phyloP scores from a whole-genome alignment of 37 sponge, comb jelly and placozoan genomes.

The Dysidea cf. avara region DNA sequence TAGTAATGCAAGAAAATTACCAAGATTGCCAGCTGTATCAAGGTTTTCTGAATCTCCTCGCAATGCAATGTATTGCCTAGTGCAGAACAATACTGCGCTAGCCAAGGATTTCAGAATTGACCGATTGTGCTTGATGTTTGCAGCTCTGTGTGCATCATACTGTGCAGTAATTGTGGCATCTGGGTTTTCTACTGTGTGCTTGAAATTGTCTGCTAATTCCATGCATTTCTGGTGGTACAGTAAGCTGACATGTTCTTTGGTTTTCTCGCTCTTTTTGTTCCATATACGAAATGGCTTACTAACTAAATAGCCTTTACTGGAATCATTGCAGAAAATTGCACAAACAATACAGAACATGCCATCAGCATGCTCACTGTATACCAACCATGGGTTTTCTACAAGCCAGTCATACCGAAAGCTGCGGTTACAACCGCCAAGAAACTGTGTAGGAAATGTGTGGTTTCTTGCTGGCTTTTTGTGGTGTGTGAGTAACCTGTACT shows the following conservation, averaged over 20 bases:
- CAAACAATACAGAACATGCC: conserved; percentile 42
- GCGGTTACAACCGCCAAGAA: conserved; percentile 30
- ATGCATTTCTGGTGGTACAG: conserved; percentile 23
- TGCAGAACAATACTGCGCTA: conserved; percentile 39
- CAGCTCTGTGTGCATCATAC: neutral
- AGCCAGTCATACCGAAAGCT: conserved; percentile 47
- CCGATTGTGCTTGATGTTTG: conserved; percentile 36
- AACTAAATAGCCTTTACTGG: conserved; percentile 15
- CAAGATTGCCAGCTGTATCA: conserved; percentile 42
- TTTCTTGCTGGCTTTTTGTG: too few relatives aligned
- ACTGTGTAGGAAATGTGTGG: conserved; percentile 41
- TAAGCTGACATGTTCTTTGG: conserved; percentile 17
- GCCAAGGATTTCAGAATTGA: conserved; percentile 44
- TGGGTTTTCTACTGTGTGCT: conserved; percentile 30
- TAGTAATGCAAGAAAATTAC: conserved; percentile 57
- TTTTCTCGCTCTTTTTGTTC: conserved; percentile 11
- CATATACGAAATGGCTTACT: too few relatives aligned
- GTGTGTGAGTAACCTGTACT: too few relatives aligned
- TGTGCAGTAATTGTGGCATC: conserved; percentile 24
- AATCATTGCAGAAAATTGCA: conserved; percentile 5
- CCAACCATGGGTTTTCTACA: conserved; percentile 24
- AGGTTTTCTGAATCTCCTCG: conserved; percentile 49
- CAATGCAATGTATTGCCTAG: conserved; percentile 53
- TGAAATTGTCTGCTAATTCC: conserved; percentile 25
- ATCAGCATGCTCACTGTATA: too few relatives aligned